These are phyloP conservation scores for Tribolium madens DNA, from an alignment of 1,140 invertebrate species.

Conservation along the genomic window DNA sequence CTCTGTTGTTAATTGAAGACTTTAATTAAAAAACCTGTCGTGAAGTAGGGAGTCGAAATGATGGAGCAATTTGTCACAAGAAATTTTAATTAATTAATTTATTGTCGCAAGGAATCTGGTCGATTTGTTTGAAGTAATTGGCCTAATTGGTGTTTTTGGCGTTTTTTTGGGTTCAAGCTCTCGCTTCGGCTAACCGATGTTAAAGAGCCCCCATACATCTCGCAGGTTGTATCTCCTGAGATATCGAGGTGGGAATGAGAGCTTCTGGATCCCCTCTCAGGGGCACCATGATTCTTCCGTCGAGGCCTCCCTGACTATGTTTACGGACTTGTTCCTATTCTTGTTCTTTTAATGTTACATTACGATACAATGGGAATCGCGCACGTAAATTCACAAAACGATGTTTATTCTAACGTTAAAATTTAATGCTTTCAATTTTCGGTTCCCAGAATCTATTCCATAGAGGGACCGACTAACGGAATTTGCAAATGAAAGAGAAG, in stretches of 20 bases:
- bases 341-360: conserved; percentile 61
- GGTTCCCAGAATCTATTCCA: conserved; percentile 7
- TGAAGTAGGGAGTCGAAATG: neutral
- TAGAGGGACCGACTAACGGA: conserved; percentile 27
- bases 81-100: conserved; percentile 38
- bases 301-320: conserved; percentile 58
- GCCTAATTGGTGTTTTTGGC: conserved; percentile 60
- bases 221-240: conserved; percentile 57
- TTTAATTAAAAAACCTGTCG: conserved; percentile 36
- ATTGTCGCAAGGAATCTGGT: conserved; percentile 4
- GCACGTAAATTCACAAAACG: conserved; percentile 53
- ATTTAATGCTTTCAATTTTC: conserved; percentile 44
- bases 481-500: conserved; percentile 35
- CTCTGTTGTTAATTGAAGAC: conserved; percentile 23
- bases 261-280: conserved; percentile 58
- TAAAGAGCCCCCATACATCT: conserved; percentile 63
- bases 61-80: neutral
- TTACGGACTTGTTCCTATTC: conserved; percentile 59
- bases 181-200: conserved; percentile 60
- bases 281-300: conserved; percentile 63
- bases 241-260: conserved; percentile 59
- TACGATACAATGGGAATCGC: conserved; percentile 59
- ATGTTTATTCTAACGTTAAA: conserved; percentile 59
- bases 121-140: conserved; percentile 52
- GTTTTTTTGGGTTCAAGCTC: conserved; percentile 48